Percentiles rank a stretch among this genome's conserved stretches.
Conservation (phyloP, 2,113 vertebrate species). For the Microcebus griseorufus region DNA sequence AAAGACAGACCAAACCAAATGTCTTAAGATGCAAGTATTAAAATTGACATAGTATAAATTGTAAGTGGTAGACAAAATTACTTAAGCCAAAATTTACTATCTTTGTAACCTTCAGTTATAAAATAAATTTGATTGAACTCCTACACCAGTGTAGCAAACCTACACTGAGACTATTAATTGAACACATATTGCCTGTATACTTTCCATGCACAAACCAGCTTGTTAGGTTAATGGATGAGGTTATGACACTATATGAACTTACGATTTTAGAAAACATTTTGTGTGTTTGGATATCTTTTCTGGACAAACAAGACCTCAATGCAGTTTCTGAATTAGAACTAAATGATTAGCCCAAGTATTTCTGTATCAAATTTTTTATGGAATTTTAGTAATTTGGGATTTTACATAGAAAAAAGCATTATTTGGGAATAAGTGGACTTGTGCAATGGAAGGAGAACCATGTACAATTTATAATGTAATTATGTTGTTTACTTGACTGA, state of each 20-base stretch:
- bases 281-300: background rate
- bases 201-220: background rate
- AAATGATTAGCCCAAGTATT: fast-evolving
- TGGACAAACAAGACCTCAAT: background rate
- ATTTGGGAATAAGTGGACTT: background rate
- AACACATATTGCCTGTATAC: background rate
- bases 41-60: background rate
- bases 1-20: background rate
- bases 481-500: background rate
- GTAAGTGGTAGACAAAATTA: background rate
- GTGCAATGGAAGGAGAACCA: background rate
- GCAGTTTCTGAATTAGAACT: background rate
- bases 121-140: background rate
- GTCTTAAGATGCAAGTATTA: background rate
- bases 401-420: background rate
- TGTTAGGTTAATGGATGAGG: background rate
- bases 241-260: too few relatives aligned
- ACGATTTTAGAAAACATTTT: background rate
- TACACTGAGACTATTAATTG: background rate
- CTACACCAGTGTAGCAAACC: background rate
- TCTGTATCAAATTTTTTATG: background rate
- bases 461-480: background rate
- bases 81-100: background rate
- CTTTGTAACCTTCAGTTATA: background rate
- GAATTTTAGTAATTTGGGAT: background rate